Evolutionary conservation across 2,888 invertebrate species (phyloP).

Genomic region (Cryptocheilus praepositus): DNA sequence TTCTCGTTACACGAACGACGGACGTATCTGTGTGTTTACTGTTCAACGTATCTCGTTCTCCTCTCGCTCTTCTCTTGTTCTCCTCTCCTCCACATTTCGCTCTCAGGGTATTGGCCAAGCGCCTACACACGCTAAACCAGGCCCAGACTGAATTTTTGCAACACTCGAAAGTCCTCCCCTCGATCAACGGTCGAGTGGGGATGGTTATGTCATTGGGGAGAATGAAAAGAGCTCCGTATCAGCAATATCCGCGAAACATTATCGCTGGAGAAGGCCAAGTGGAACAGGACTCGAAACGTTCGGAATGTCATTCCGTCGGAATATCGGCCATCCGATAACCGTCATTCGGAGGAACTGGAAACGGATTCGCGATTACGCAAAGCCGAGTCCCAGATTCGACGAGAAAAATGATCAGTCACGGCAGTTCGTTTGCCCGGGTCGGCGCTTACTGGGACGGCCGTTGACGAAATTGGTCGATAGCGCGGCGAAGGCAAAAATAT

Average conservation of each 20-base stretch:
- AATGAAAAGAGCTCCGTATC: no score
- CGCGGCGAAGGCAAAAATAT: slow-evolving; percentile 55
- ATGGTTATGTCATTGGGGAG: no score
- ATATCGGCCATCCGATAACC: no score
- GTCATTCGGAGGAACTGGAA: slow-evolving; percentile 12
- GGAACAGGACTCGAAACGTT: no score
- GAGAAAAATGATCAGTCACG: slow-evolving; percentile 16
- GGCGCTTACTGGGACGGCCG: slow-evolving; percentile 45
- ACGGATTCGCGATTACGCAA: slow-evolving; percentile 38
- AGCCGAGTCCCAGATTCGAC: not conserved
- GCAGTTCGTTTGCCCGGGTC: slow-evolving; percentile 36
- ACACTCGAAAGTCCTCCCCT: no score
- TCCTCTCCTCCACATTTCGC: not conserved
- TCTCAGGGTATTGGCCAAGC: slow-evolving; percentile 1
- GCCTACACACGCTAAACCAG: no score
- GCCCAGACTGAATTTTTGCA: no score
- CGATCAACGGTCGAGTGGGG: no score
- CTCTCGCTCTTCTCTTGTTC: not conserved
- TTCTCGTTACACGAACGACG: slow-evolving; percentile 29
- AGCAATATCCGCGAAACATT: no score
- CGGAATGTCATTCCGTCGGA: no score
- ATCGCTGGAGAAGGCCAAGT: no score
- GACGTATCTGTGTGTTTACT: slow-evolving; percentile 24
- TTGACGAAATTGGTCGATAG: slow-evolving; percentile 63
- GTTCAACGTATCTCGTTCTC: no score